These are phyloP conservation scores for Notechis scutatus DNA, from an alignment of 2,113 vertebrate species.

Conservation along the genomic window DNA sequence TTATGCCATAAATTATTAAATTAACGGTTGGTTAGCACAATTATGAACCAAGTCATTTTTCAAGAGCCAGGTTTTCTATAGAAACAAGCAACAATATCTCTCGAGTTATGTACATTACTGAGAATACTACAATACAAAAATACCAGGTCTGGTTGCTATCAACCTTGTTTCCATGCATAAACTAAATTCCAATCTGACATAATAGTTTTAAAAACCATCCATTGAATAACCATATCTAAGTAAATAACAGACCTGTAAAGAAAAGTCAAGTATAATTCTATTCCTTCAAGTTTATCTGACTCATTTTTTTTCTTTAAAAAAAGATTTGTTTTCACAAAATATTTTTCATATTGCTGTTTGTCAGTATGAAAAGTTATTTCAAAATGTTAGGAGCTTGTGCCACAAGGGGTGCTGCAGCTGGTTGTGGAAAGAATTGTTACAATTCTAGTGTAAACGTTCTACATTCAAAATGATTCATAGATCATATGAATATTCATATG, in stretches of 20 bases:
- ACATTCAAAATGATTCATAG: not conserved
- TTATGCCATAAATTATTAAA: not conserved
- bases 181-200: conserved; percentile 17
- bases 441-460: not conserved
- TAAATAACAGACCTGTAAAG: not conserved
- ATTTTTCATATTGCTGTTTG: not conserved
- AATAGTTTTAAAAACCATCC: conserved; percentile 6
- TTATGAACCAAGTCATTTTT: not conserved
- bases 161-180: conserved; percentile 36
- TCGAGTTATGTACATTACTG: conserved; percentile 38
- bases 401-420: not conserved
- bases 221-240: not conserved
- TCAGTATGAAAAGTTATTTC: not conserved
- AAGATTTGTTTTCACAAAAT: not conserved
- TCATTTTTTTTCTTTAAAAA: not conserved
- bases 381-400: not conserved
- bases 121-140: conserved; percentile 45
- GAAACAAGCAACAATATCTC: conserved; percentile 31
- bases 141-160: conserved; percentile 43
- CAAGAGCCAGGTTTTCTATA: conserved; percentile 13
- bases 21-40: not conserved
- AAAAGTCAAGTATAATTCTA: conserved; percentile 3
- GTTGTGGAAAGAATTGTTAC: not conserved
- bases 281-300: conserved; percentile 14
- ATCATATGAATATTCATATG: not conserved